Conservation (phyloP, 2,113 vertebrate species). For the Periophthalmodon schlosseri region DNA sequence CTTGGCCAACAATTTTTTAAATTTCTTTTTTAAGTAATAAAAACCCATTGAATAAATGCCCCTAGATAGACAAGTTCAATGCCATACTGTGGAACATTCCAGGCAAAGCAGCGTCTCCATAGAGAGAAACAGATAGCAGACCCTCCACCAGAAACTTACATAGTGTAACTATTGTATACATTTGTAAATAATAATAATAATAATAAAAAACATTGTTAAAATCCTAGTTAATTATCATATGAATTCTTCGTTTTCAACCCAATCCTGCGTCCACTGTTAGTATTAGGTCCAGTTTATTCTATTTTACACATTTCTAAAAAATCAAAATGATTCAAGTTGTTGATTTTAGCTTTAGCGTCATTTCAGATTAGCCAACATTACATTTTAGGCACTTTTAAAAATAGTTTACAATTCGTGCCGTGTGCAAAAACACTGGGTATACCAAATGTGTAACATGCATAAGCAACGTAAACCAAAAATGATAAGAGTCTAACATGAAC, state of each 20-base stretch:
- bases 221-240: not conserved
- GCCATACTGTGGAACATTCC: no score
- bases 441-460: not conserved
- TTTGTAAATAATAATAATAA: no score
- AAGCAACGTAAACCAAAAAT: not conserved
- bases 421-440: slow-evolving; percentile 1
- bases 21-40: no score
- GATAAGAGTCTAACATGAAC: not conserved
- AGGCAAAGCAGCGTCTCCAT: no score
- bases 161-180: no score
- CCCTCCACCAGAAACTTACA: no score
- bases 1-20: no score
- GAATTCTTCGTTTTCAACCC: not conserved
- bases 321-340: slow-evolving; percentile 1
- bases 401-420: slow-evolving; percentile 1
- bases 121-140: no score
- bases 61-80: no score
- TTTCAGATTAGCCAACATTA: not conserved
- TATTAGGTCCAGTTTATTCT: slow-evolving; percentile 1
- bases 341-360: slow-evolving; percentile 3
- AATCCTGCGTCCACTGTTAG: not conserved
- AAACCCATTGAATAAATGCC: no score
- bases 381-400: slow-evolving; percentile 9
- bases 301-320: slow-evolving; percentile 1
- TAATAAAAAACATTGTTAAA: not conserved